Evolutionary conservation across 2,888 invertebrate species (phyloP).

Genomic region (Coronaproctus castanopsis): DNA sequence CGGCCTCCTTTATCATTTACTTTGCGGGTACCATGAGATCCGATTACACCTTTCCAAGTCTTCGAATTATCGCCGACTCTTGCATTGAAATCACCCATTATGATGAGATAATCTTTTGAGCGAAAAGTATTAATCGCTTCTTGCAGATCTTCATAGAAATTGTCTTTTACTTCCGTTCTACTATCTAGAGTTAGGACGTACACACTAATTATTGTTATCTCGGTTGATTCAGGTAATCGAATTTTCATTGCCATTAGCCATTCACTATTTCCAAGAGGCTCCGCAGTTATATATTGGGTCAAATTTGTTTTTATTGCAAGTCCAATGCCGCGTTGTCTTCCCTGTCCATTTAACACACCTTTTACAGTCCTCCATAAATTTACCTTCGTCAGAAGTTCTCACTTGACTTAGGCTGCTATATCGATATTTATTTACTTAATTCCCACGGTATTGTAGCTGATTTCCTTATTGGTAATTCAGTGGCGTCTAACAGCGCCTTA

Average conservation of each 20-base stretch:
- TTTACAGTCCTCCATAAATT: not conserved
- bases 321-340: not conserved
- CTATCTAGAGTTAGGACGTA: constrained; percentile 1
- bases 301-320: not conserved
- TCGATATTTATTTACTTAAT: not conserved
- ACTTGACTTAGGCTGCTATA: not conserved
- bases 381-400: not conserved
- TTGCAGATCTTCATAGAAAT: constrained; percentile 1
- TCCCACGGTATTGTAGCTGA: not conserved
- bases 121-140: not conserved
- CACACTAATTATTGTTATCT: not conserved
- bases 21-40: not conserved
- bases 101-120: not conserved
- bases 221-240: not conserved
- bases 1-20: constrained; percentile 1
- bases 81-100: constrained; percentile 2
- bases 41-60: constrained; percentile 1
- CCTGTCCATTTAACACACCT: not conserved
- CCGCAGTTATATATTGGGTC: not conserved
- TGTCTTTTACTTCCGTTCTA: not conserved
- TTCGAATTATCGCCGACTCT: constrained; percentile 1
- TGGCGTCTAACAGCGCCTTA: not conserved
- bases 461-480: not conserved
- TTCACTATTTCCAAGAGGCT: not conserved
- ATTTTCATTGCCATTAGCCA: not conserved